phyloP scores from a whole-genome alignment of 2,888 invertebrate species.

The Dusona sp. region DNA sequence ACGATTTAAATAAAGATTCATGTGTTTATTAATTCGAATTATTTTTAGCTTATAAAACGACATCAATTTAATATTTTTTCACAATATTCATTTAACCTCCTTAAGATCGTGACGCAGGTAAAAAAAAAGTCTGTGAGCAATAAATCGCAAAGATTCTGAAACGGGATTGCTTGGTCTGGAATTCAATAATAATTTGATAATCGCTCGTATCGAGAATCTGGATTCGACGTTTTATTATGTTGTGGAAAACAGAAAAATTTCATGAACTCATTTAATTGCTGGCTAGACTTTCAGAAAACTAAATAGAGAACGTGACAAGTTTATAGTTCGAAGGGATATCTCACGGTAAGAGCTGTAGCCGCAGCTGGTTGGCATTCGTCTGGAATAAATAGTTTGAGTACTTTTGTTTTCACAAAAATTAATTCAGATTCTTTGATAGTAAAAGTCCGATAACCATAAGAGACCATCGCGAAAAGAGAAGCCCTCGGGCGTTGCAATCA shows the following conservation, averaged over 20 bases:
- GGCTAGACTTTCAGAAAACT: neutral
- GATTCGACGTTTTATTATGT: neutral
- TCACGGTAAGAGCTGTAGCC: neutral
- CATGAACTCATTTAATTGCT: constrained; percentile 49
- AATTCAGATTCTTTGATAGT: constrained; percentile 30
- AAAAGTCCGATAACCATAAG: constrained; percentile 22
- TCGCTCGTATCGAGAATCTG: too few species aligned
- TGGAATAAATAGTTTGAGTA: neutral
- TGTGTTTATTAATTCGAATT: too few species aligned
- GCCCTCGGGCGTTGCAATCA: constrained; percentile 55
- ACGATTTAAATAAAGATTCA: too few species aligned
- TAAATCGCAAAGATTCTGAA: too few species aligned
- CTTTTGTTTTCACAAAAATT: constrained; percentile 38
- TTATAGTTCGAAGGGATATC: constrained; percentile 27
- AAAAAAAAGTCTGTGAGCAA: too few species aligned
- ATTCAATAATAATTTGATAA: too few species aligned
- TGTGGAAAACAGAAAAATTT: constrained; percentile 8
- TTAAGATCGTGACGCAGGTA: too few species aligned
- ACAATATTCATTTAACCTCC: too few species aligned
- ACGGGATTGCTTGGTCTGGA: too few species aligned
- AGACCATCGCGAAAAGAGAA: constrained; percentile 2
- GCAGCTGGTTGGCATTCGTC: neutral
- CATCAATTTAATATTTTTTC: too few species aligned
- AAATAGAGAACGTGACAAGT: constrained; percentile 27
- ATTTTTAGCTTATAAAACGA: too few species aligned